These are phyloP conservation scores for Indicator maculatus DNA, from an alignment of 2,113 vertebrate genomes.

Conservation along the genomic window DNA sequence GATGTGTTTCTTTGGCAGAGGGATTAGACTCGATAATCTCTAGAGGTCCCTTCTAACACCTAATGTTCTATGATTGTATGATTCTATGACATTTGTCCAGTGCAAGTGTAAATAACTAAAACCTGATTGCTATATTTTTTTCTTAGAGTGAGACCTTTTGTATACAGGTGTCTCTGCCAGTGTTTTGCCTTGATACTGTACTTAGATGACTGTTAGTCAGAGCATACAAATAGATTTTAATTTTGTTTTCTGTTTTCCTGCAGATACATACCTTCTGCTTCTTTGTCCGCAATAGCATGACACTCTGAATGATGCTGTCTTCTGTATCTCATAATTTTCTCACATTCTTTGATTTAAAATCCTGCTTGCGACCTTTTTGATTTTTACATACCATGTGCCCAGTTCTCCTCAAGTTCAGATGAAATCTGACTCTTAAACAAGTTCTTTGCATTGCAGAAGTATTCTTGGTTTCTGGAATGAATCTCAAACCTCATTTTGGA, in stretches of 20 bases:
- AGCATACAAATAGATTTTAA: neutral
- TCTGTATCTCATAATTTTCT: neutral
- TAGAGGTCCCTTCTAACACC: no score
- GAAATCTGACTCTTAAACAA: neutral
- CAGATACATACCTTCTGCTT: neutral
- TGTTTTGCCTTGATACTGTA: neutral
- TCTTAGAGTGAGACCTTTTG: neutral
- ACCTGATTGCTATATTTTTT: neutral
- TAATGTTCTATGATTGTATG: no score
- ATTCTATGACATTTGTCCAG: neutral
- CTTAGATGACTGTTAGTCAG: neutral
- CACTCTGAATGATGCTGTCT: neutral
- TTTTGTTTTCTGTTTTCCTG: neutral
- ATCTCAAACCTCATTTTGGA: neutral
- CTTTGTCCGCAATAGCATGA: neutral
- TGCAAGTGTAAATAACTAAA: neutral
- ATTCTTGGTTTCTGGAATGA: neutral
- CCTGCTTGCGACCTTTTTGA: neutral
- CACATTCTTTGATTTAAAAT: neutral
- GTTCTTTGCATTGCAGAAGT: neutral
- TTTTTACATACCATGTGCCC: neutral
- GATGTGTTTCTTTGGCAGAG: no score
- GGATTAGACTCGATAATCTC: no score
- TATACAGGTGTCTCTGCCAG: neutral
- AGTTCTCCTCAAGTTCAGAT: neutral